These are phyloP conservation scores for Lycia hirtaria DNA, from an alignment of 2,888 invertebrate genomes.

Conservation along the genomic window DNA sequence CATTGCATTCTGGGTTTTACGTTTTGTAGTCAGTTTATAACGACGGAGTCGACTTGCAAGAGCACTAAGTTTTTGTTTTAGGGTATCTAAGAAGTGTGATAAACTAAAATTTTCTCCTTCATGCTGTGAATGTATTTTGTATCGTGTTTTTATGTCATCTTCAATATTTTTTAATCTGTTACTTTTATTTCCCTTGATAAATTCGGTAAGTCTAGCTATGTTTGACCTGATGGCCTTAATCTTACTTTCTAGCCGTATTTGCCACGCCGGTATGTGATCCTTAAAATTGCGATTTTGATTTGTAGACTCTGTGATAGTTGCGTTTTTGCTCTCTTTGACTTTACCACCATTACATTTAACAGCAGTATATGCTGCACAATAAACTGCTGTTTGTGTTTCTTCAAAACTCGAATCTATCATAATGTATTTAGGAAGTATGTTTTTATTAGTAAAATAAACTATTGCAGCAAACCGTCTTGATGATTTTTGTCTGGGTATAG, in stretches of 20 bases:
- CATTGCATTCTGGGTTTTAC: no score
- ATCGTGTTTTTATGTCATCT: no score
- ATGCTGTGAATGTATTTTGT: no score
- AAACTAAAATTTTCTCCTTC: no score
- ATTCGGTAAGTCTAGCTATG: not conserved
- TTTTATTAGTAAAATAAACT: not conserved
- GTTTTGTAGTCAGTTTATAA: no score
- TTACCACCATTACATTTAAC: not conserved
- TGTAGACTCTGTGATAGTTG: not conserved
- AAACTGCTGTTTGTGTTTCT: not conserved
- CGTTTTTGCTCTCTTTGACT: no score
- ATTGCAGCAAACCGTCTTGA: not conserved
- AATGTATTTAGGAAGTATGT: not conserved
- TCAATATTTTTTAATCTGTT: no score
- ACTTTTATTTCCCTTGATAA: no score
- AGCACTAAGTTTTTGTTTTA: no score
- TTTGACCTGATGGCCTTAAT: not conserved
- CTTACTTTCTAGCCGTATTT: not conserved
- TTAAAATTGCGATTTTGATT: not conserved
- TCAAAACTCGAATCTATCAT: not conserved
- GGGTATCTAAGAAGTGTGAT: no score
- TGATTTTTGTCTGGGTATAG: constrained; percentile 6
- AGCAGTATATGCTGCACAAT: not conserved
- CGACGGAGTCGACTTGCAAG: no score
- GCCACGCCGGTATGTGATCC: not conserved